Base-by-base conservation (phyloP, 1,140 invertebrate genomes). In the Antheraea mylitta region DNA sequence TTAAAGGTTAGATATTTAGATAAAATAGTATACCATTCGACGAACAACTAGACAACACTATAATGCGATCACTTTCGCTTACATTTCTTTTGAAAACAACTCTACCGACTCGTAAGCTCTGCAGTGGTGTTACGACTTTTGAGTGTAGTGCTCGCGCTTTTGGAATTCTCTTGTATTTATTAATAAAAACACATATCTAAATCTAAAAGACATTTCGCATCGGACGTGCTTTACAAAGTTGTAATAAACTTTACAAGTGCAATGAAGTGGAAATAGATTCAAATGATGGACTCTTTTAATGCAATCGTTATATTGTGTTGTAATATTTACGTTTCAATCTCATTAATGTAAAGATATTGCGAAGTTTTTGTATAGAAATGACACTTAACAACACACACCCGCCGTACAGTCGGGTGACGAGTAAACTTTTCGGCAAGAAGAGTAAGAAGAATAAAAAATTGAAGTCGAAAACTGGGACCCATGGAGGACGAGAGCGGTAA, bases 391-490 rank as follows among this genome's bases (percentile, higher is more conserved):
- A 86, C 62, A 69, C 70, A 0, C 78, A 85, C 60, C 82, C 86
- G 16, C 83, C 88, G 60, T 85, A 89, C 62, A 81, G 70, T 75
- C 75, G 81, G 69, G 81, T 86, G 45, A 79, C 83, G 3, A 80
- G 77, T 60, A 91, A 87, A 65, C 70, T 90, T 9, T 91, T 91
- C 70, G 86, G 86, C 18, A 89, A 89, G 79, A 91, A 91, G 68
- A 86, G 71, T 61, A 90, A 91, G 77, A 91, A 91, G 71, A 85
- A 69, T 7, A 91, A 91, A 66, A 84, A 84, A 67, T 74, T 77
- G 60, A 91, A 90, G 72, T 70, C 75, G 22, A 91, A 91, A 77
- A 71, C 82, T 10, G 86, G 85, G 6, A 86, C 82, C 8, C 88
- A 87, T 58, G 75, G 81, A 9, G 86, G 86, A 9, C 76, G 85